Base-by-base conservation (phyloP, 2,888 invertebrate species). In the Thera britannica region DNA sequence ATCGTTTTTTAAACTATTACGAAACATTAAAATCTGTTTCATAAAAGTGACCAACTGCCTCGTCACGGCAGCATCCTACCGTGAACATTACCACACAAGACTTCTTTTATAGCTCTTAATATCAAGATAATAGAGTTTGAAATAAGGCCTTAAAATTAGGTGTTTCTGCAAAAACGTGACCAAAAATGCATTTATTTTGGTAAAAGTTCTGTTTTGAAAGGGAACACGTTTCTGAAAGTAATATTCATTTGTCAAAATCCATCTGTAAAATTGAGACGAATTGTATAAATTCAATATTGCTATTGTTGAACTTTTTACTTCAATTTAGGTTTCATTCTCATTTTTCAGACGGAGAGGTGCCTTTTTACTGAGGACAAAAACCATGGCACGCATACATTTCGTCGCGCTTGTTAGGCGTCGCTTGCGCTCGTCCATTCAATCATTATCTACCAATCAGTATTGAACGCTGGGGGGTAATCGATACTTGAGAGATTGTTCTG, bases 11-110 rank as follows among this genome's bases (percentile, higher is more conserved):
- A 63, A 63, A 62, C 67, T 67, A 72, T 77, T 76, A 71, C 77
- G 72, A 74, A 75, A 76, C 70, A 66, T 75, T 34, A 52, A 6
- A 51, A 51, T 7, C 65, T 62, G 65, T 76, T 75, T 76, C 76
- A 73, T 72, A 74, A 75, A 73, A 65, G 61, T 76, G 69, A 72
- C 72, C 71, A 68, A 77, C 52, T 38, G 57, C 9, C 52, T 60
- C 54, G 71, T 68, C 66, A 65, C 72, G 66, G 67, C 70, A 67
- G 48, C 58, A 63, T 58, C 61, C 55, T 66, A 72, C 70, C 73
- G 67, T 73, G 69, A 73, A 71, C 57, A 52, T 72, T 73, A 68
- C 59, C 63, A 68, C 61, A 75, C 52, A 11, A 35, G 62, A 12
- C 9, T 3, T 9, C 11, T 46, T 38, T 34, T n/a, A 55, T 58